These are phyloP conservation scores for Leptopilina drosophilae DNA, from an alignment of 2,888 invertebrate genomes.

Conservation along the genomic window DNA sequence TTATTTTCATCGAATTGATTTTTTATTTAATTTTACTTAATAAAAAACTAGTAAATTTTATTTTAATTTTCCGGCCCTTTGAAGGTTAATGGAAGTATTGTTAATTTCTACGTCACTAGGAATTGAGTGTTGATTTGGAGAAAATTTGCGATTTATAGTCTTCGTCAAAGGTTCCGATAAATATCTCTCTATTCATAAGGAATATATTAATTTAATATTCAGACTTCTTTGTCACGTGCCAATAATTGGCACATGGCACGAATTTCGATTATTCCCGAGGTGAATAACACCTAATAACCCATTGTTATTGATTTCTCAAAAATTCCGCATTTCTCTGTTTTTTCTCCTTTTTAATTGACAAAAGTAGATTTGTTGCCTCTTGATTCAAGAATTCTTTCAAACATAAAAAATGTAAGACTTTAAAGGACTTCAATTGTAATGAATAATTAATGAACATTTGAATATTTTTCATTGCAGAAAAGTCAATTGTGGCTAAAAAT, in stretches of 20 bases:
- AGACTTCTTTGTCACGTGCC: slow-evolving; percentile 14
- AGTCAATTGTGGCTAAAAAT: too few species aligned
- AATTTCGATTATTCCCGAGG: slow-evolving; percentile 7
- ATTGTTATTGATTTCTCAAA: not conserved
- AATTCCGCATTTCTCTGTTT: not conserved
- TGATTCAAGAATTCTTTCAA: too few species aligned
- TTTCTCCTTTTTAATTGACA: not conserved
- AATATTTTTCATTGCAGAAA: too few species aligned
- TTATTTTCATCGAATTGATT: too few species aligned
- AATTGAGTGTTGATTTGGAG: not conserved
- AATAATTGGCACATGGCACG: slow-evolving; percentile 7
- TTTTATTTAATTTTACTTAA: too few species aligned
- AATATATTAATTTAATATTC: slow-evolving; percentile 29
- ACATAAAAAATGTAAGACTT: too few species aligned
- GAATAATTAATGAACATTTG: too few species aligned
- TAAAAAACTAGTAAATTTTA: too few species aligned
- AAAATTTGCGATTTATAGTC: not conserved
- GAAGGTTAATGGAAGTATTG: too few species aligned
- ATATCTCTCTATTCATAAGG: slow-evolving; percentile 2
- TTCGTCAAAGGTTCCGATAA: not conserved
- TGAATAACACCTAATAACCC: slow-evolving; percentile 32
- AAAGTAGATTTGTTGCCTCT: not conserved
- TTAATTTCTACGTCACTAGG: too few species aligned
- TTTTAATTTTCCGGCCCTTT: too few species aligned
- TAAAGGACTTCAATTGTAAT: too few species aligned